These are phyloP conservation scores for Drosophila ercepeae DNA, from an alignment of 1,140 invertebrate species.

Conservation along the genomic window DNA sequence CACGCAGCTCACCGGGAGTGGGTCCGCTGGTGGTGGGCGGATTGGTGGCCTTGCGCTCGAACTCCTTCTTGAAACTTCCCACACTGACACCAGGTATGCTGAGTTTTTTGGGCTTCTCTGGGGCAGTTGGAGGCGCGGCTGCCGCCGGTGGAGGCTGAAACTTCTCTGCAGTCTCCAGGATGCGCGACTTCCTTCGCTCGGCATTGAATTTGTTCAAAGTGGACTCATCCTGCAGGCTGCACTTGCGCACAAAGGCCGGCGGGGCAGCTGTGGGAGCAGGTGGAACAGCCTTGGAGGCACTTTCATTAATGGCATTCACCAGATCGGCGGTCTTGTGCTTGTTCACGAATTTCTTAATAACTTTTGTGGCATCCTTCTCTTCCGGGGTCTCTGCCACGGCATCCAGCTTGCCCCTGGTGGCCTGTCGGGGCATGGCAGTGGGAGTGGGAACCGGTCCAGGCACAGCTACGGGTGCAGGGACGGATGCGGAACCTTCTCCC, in stretches of 20 bases:
- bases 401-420: constrained; percentile 62
- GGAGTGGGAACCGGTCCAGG: not conserved
- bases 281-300: constrained; percentile 39
- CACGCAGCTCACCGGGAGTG: constrained; percentile 66
- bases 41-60: constrained; percentile 90
- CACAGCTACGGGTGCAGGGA: not conserved
- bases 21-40: constrained; percentile 83
- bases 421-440: constrained; percentile 36
- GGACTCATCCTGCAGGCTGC: constrained; percentile 83
- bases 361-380: constrained; percentile 75
- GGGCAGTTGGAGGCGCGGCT: constrained; percentile 49
- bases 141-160: constrained; percentile 85
- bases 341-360: constrained; percentile 80
- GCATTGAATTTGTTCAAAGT: constrained; percentile 77
- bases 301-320: constrained; percentile 79
- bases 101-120: constrained; percentile 89
- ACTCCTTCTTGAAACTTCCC: constrained; percentile 92
- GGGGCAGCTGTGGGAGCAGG: constrained; percentile 8
- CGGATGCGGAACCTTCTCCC: constrained; percentile 1
- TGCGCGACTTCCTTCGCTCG: constrained; percentile 87
- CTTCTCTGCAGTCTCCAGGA: constrained; percentile 89
- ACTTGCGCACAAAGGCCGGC: constrained; percentile 69
- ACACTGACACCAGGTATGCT: constrained; percentile 92
- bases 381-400: constrained; percentile 70
- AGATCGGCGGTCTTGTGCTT: constrained; percentile 82